A percentile compares a stretch with the other conserved stretches of the same genome.
phyloP scores from a whole-genome alignment of 2,888 invertebrate species.

The Argynnis bischoffii region DNA sequence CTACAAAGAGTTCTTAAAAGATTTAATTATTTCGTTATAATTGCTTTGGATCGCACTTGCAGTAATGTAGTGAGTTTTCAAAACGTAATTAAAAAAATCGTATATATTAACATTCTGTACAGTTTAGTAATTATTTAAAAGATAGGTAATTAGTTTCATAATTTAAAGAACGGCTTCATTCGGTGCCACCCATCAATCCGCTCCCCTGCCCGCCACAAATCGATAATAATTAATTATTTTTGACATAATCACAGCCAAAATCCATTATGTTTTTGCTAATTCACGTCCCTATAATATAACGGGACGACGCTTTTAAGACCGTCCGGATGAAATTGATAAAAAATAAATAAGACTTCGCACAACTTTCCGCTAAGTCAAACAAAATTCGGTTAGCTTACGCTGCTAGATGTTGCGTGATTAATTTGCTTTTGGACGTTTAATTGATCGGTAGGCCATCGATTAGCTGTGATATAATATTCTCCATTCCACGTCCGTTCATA shows the following conservation, averaged over 20 bases:
- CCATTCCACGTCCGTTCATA: slow-evolving; percentile 7
- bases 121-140: slow-evolving; percentile 49
- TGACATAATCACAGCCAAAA: slow-evolving; percentile 86
- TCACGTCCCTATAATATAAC: slow-evolving; percentile 84
- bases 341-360: slow-evolving; percentile 74
- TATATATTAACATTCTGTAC: neutral
- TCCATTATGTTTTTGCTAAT: slow-evolving; percentile 87
- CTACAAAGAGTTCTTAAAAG: slow-evolving; percentile 55
- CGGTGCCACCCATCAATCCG: slow-evolving; percentile 69
- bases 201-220: slow-evolving; percentile 75
- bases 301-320: slow-evolving; percentile 74
- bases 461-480: slow-evolving; percentile 12
- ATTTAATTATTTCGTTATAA: slow-evolving; percentile 35
- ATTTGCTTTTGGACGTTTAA: slow-evolving; percentile 55
- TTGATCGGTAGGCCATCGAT: slow-evolving; percentile 37
- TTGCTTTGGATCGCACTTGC: neutral
- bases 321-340: slow-evolving; percentile 78
- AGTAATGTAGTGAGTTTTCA: neutral
- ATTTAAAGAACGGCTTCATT: slow-evolving; percentile 71
- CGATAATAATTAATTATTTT: slow-evolving; percentile 89
- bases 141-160: slow-evolving; percentile 76
- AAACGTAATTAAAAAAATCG: neutral
- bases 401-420: slow-evolving; percentile 62
- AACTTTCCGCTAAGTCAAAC: slow-evolving; percentile 77
- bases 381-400: slow-evolving; percentile 65